Base-by-base conservation (phyloP, 2,888 invertebrate genomes). In the Lasioglossum morio region DNA sequence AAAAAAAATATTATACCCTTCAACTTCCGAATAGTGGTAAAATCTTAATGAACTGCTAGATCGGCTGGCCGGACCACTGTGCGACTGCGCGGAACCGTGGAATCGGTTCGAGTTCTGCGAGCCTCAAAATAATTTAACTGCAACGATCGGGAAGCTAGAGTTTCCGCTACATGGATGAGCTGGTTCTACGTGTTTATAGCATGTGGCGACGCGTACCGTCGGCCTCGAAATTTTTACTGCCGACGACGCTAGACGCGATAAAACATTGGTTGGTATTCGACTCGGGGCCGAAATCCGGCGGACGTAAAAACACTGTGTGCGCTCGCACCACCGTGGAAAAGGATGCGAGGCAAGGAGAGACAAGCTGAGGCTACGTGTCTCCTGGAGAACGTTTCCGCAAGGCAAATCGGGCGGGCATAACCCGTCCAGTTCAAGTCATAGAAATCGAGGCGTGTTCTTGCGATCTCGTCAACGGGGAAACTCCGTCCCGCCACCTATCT, bases 401-500 rank as follows among this genome's bases (percentile, higher is more conserved):
- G 27, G 74, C 57, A 78, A 86, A 86, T 85, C 81, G 53, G 30
- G 16, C 5, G 27, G 19, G 23, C 10, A 30, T 46, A 80, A 80
- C 2, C 7, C 2, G 74, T 30, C 37, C 30, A 70, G 43, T 77
- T 69, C 40, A 40, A 63, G 37, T 69, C 87, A 53, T 34, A 75
- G 81, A 87, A 79, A 79, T 74, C 86, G 74, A n/a, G 12, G 53
- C 48, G 53, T 74, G 34, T n/a, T 73, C 60, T 60, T 40, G 34
- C 69, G 69, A 79, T 76, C 84, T 73, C 87, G 87, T 87, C 84
- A 85, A 89, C 86, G 72, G 30, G n/a, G 83, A 85, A 81, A 89
- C 84, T 85, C 78, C 77, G 84, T 90, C 85, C 77, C 85, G 74
- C 57, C 78, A 74, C 48, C 78, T 77, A 85, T 88, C 91, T 79